These are phyloP conservation scores for Aporophyla nigra DNA, from an alignment of 2,888 invertebrate species.

Conservation along the genomic window DNA sequence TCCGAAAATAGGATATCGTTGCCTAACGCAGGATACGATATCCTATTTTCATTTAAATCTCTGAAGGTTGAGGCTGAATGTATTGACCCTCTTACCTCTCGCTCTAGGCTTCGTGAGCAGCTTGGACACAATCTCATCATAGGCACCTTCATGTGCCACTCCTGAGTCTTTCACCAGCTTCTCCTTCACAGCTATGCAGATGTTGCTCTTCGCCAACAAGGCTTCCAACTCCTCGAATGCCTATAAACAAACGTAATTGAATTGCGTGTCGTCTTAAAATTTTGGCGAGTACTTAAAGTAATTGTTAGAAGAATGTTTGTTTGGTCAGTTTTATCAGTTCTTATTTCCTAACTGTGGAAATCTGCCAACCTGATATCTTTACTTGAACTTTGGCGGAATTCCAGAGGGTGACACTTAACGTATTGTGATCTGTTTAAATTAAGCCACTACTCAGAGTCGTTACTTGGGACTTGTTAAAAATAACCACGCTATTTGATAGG, in stretches of 20 bases:
- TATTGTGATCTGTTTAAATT: too few species aligned
- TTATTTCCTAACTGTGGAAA: too few species aligned
- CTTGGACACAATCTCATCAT: conserved; percentile 96
- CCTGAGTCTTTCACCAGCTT: conserved; percentile 98
- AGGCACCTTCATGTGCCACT: conserved; percentile 96
- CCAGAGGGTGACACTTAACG: too few species aligned
- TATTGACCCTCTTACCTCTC: conserved; percentile 92
- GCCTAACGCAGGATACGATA: too few species aligned
- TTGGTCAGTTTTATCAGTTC: too few species aligned
- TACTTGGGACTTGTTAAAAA: too few species aligned
- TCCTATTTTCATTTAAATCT: neutral
- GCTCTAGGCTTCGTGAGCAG: conserved; percentile 96
- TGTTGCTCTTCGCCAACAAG: conserved; percentile 94
- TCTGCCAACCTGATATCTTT: too few species aligned
- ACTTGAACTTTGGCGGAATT: too few species aligned
- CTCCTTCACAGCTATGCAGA: conserved; percentile 98
- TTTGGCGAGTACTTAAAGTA: neutral
- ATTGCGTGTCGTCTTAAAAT: neutral
- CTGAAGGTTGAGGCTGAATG: neutral
- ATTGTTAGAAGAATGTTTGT: too few species aligned
- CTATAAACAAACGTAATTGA: conserved; percentile 85
- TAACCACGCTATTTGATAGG: too few species aligned
- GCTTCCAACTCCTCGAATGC: conserved; percentile 98
- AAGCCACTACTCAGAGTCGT: too few species aligned
- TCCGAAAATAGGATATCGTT: neutral